Base-by-base conservation (phyloP, 2,113 vertebrate genomes). In the Propithecus coquereli region DNA sequence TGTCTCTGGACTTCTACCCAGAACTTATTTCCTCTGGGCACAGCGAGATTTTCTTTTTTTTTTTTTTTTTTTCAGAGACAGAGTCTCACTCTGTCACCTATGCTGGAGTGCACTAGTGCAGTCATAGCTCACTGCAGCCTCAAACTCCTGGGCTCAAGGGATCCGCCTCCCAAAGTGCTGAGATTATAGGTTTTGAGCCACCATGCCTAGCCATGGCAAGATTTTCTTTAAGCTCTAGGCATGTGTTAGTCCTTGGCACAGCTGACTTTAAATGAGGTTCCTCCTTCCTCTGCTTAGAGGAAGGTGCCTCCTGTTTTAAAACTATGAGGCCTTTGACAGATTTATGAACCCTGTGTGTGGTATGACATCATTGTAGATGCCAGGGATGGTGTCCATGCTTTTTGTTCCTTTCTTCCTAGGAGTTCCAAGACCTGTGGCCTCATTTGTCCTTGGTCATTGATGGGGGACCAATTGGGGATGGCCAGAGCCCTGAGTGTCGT, bases 351-450 rank as follows among this genome's bases (percentile, higher is more conserved):
- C 30, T 52, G 23, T 1, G 0, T 88, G 12, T 22, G 81, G 4
- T 32, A 3, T 90, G 85, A 81, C 6, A 2, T 52, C 25, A 54
- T 54, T 76, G n/a, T 6, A 52, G n/a, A 40, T n/a, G 47, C 27
- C 63, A 83, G 40, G 6, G 23, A 34, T 32, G 3, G 13, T 91
- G 3, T 57, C 79, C 40, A 16, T 80, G 2, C 0, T 84, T 40
- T 50, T 85, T 17, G 47, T 61, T 74, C 65, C 45, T 63, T 27
- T 32, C 54, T 25, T 92, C 97, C 87, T 88, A 99, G 99, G 99
- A 99, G 95, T 99, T 99, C 97, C 98, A 99, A 94, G 99, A 99
- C 8, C 98, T 99, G 77, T 99, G 99, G 99, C 99, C 99, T 86
- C 98, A 98, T 20, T 97, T 99, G 71, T 99, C 99, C 7, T 90